Conservation (phyloP, 1,140 invertebrate genomes). For the Ostrea denselamellosa region DNA sequence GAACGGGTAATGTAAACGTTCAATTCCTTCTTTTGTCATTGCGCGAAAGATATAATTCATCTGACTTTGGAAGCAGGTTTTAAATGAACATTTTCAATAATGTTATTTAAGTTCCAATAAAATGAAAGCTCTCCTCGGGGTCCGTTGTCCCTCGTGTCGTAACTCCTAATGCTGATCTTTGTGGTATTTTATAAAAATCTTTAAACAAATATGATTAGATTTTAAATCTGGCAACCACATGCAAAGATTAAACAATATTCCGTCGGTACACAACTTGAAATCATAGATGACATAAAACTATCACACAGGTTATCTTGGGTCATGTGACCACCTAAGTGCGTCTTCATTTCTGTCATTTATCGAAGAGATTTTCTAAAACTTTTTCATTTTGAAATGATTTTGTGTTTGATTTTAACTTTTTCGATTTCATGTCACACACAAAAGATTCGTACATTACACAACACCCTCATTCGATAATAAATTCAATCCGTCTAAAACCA, state of each 20-base stretch:
- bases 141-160: no score
- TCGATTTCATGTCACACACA: no score
- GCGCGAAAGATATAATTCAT: background rate
- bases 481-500: no score
- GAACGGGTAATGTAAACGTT: background rate
- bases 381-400: no score
- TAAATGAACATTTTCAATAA: slow-evolving; percentile 37
- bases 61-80: background rate
- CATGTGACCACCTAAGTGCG: background rate
- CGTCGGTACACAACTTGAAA: background rate
- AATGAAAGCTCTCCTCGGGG: background rate
- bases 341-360: no score
- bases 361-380: no score
- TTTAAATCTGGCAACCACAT: background rate
- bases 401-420: no score
- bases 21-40: background rate
- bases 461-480: no score
- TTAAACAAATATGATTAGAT: background rate
- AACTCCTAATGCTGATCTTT: background rate
- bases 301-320: background rate
- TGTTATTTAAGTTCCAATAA: background rate
- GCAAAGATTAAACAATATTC: background rate
- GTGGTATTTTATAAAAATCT: background rate
- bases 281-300: background rate
- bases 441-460: no score